A percentile compares a stretch with the other conserved stretches of the same genome.
Conservation (phyloP, 92 coral and sea anemone species). For the Bergia puertoricense region DNA sequence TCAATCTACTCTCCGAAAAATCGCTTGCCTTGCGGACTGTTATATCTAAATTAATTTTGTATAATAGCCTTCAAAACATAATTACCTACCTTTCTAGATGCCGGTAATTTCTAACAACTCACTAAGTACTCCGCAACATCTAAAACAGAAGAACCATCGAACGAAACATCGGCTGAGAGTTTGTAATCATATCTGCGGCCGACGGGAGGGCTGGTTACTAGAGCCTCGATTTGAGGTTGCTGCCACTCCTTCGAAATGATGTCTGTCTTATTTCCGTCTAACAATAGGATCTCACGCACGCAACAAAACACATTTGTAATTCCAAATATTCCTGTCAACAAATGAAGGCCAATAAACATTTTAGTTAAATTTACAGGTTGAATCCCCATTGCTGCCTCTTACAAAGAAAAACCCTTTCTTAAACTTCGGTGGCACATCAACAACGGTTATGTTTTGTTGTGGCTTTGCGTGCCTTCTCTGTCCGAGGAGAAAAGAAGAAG, state of each 20-base stretch:
- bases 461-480: constrained; percentile 11
- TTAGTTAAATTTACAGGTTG: not conserved
- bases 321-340: constrained; percentile 1
- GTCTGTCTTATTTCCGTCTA: constrained; percentile 34
- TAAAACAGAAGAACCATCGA: not conserved
- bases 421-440: not conserved
- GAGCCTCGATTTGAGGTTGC: constrained; percentile 28
- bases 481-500: not conserved
- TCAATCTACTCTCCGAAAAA: not conserved
- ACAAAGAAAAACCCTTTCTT: not conserved
- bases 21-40: not conserved
- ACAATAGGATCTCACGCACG: constrained; percentile 30
- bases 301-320: constrained; percentile 11
- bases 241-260: constrained; percentile 27
- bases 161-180: no score
- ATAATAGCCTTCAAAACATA: not conserved
- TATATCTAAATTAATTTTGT: not conserved
- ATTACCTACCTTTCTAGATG: constrained; percentile 2
- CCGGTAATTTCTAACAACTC: not conserved
- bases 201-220: constrained; percentile 28
- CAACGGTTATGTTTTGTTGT: not conserved
- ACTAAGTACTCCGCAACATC: not conserved
- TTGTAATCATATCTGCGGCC: not conserved
- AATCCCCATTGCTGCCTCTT: not conserved
- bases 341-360: not conserved